A percentile compares a stretch with the other conserved stretches of the same genome.
phyloP scores from a whole-genome alignment of 2,113 vertebrate genomes.

The Paradoxurus hermaphroditus region DNA sequence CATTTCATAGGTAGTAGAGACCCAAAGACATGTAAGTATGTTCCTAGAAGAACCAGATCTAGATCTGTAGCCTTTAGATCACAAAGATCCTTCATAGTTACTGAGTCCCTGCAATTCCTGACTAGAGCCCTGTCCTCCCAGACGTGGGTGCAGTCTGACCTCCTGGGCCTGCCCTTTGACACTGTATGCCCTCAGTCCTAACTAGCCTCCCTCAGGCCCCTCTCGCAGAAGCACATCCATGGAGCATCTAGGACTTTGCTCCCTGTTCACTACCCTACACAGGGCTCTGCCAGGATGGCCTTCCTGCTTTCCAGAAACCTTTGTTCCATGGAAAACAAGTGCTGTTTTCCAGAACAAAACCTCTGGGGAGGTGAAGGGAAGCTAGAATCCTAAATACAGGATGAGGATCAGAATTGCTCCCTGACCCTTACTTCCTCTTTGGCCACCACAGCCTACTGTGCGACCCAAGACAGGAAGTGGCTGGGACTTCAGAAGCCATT shows the following conservation, averaged over 20 bases:
- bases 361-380: conserved; percentile 63
- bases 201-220: not conserved
- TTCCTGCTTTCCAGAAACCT: conserved; percentile 71
- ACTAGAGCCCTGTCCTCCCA: not conserved
- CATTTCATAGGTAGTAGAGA: not conserved
- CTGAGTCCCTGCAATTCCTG: not conserved
- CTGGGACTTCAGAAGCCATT: conserved; percentile 19
- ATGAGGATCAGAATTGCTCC: conserved; percentile 53
- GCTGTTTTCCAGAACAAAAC: conserved; percentile 68
- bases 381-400: conserved; percentile 64
- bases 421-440: conserved; percentile 50
- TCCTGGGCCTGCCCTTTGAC: not conserved
- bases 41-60: not conserved
- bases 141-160: not conserved
- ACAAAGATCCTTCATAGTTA: not conserved
- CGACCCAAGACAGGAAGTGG: conserved; percentile 29
- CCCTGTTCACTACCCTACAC: not conserved
- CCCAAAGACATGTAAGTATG: not conserved
- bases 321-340: conserved; percentile 63
- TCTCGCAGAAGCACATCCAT: not conserved
- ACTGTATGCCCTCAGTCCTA: not conserved
- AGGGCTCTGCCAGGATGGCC: not conserved
- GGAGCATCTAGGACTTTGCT: not conserved
- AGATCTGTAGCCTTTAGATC: not conserved
- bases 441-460: not conserved